These are phyloP conservation scores for Phenganax stokvisi DNA, from an alignment of 92 coral and sea anemone genomes.

Conservation along the genomic window DNA sequence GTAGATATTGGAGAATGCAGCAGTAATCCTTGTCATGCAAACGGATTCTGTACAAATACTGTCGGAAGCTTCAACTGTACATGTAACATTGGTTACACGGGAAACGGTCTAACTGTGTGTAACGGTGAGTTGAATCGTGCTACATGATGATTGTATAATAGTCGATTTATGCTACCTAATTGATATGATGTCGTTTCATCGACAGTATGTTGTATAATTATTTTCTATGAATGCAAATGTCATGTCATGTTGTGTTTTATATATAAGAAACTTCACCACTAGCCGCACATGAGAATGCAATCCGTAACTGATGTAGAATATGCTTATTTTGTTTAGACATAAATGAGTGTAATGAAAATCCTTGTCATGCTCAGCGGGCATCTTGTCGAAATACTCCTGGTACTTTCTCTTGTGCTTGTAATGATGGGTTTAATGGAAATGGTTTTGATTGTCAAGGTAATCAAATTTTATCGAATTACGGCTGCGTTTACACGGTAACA, in stretches of 20 bases:
- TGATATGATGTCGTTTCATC: no score
- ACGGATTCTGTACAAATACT: background rate
- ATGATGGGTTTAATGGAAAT: conserved; percentile 20
- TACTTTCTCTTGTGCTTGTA: conserved; percentile 15
- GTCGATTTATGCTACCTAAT: no score
- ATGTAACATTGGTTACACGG: background rate
- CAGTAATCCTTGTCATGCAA: background rate
- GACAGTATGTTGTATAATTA: no score
- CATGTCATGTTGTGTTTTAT: background rate
- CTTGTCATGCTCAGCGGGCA: conserved; percentile 6
- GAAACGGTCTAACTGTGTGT: conserved; percentile 5
- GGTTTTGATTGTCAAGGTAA: conserved; percentile 12
- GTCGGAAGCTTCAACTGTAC: background rate
- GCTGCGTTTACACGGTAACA: no score
- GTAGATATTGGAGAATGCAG: background rate
- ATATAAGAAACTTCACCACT: background rate
- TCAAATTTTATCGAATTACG: background rate
- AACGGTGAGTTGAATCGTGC: background rate
- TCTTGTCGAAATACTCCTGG: conserved; percentile 18
- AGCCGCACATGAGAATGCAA: background rate
- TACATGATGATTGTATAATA: no score
- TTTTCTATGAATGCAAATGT: no score
- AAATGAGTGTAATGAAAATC: conserved; percentile 7
- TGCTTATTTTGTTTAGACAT: conserved; percentile 4
- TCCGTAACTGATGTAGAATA: background rate